These are phyloP conservation scores for Cyphotilapia sp. DNA, from an alignment of 2,113 vertebrate genomes.

Conservation along the genomic window DNA sequence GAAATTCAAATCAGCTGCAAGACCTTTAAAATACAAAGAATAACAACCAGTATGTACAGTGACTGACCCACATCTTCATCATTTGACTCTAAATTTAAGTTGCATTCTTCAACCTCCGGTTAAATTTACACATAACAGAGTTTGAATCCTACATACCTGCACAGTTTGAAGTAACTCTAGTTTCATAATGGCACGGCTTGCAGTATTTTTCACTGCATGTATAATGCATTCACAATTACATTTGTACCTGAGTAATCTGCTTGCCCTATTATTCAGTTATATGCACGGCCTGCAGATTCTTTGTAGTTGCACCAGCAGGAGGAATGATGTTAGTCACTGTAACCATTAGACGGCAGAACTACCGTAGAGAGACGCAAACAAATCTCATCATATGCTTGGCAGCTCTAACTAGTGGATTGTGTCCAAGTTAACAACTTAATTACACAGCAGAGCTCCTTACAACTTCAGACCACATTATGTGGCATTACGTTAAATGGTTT, in stretches of 20 bases:
- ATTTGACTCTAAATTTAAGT: not conserved
- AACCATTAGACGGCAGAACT: not conserved
- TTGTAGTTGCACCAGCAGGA: not conserved
- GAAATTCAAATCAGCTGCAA: conserved; percentile 15
- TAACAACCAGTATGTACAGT: not conserved
- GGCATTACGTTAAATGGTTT: not conserved
- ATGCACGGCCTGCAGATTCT: not conserved
- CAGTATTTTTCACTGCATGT: not conserved
- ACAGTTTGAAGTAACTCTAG: not conserved
- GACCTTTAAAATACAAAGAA: not conserved
- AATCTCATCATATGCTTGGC: not conserved
- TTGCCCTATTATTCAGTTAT: conserved; percentile 2
- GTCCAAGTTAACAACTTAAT: not conserved
- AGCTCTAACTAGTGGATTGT: not conserved
- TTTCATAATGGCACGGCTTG: not conserved
- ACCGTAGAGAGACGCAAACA: not conserved
- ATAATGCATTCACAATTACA: not conserved
- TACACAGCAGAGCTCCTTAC: not conserved
- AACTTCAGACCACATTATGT: not conserved
- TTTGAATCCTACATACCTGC: not conserved
- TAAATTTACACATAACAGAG: not conserved
- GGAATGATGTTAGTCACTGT: not conserved
- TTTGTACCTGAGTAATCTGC: not conserved
- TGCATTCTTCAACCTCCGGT: not conserved
- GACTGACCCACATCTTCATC: not conserved